phyloP scores from a whole-genome alignment of 2,797 vertebrate species.

The Coccyzus lansbergi region DNA sequence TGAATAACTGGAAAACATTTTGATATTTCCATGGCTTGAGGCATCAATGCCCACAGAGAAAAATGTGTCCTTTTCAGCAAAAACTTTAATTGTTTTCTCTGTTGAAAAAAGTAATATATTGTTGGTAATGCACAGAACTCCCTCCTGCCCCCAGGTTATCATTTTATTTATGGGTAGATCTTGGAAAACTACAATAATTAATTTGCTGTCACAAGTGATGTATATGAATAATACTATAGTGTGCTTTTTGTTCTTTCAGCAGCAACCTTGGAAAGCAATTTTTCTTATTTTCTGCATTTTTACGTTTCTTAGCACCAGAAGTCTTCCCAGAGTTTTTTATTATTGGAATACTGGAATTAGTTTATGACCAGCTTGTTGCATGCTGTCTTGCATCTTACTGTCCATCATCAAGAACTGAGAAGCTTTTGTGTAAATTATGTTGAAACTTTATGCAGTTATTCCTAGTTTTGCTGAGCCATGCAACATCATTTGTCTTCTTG shows the following conservation, averaged over 20 bases:
- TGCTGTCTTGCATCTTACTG: background rate
- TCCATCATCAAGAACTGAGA: background rate
- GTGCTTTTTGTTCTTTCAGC: constrained; percentile 3
- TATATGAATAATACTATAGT: background rate
- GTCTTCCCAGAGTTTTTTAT: background rate
- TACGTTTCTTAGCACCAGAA: background rate
- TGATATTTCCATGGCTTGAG: background rate
- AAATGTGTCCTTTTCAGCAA: constrained; percentile 39
- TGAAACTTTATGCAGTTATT: background rate
- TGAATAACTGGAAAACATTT: background rate
- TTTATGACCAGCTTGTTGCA: background rate
- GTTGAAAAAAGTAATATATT: background rate
- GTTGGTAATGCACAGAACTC: background rate
- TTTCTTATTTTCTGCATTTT: background rate
- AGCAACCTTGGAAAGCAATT: background rate
- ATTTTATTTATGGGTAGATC: constrained; percentile 1
- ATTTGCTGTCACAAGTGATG: constrained; percentile 34
- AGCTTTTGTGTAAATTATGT: background rate
- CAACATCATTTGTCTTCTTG: background rate
- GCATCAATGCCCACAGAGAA: background rate
- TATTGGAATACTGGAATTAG: background rate
- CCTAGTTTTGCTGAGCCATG: background rate
- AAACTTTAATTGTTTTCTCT: constrained; percentile 18
- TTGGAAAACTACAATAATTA: constrained; percentile 18
- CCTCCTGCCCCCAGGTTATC: background rate